Evolutionary conservation across 2,797 vertebrate species (phyloP), one percentile per base, ranked within the genome.

Genomic region (Vespertilio murinus): DNA sequence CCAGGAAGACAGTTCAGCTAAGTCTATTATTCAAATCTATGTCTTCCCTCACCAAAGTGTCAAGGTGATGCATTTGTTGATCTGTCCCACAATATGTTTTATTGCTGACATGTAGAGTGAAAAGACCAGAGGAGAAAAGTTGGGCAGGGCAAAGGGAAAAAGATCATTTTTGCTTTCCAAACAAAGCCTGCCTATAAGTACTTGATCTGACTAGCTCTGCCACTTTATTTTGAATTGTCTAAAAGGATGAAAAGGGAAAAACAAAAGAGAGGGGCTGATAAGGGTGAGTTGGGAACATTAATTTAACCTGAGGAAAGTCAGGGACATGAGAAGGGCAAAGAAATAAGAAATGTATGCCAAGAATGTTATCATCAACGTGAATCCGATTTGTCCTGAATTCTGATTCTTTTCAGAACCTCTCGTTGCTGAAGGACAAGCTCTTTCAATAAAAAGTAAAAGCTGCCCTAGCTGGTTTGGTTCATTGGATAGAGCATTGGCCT

Each of bases 11-110:
- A 85, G 88, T 85, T 93, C 35, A 47, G 59, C 71, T 64, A 83
- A 86, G 86, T 91, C 75, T 65, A 42, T 92, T 95, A 96, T 77
- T 90, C 86, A 94, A 87, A 95, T 91, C 80, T 88, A 69, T 82
- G n/a, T 90, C 84, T 95, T 90, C 79, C 91, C 65, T 94, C 87
- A 86, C 88, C 35, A 3, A 71, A 73, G 47, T 92, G 90, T 93
- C 91, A 95, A 90, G 81, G 89, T 95, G 90, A 96, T 86, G 38
- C 78, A 93, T 94, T 47, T 89, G 77, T 69, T 85, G 88, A 91
- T 91, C 80, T 88, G 22, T 59, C 84, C 93, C 95, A 56, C 28
- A 69, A 38, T 86, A 64, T 80, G 86, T 95, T 94, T 93, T 92
- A 93, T 91, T 89, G 87, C 64, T 33, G 78, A 93, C 77, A 56